phyloP scores from a whole-genome alignment of 2,797 vertebrate species.

The Eutrigla gurnardus region DNA sequence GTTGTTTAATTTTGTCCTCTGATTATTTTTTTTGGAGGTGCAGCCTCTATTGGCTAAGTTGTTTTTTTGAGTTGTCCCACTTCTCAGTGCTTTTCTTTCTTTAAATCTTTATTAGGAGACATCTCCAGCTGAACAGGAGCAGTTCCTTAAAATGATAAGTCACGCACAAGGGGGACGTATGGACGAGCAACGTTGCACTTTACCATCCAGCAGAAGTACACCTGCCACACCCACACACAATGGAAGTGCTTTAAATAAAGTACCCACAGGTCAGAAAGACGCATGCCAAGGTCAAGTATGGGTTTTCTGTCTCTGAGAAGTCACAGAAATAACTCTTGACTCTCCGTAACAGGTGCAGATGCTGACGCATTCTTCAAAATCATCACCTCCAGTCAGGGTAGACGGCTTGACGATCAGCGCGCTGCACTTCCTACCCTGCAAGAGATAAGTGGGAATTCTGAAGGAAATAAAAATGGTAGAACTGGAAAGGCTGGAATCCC shows the following conservation, averaged over 20 bases:
- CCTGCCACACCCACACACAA: slow-evolving; percentile 55
- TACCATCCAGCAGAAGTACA: slow-evolving; percentile 72
- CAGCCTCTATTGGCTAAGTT: not conserved
- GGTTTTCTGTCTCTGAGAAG: slow-evolving; percentile 17
- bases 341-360: slow-evolving; percentile 58
- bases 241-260: slow-evolving; percentile 58
- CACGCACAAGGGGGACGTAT: slow-evolving; percentile 72
- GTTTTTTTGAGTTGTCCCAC: not conserved
- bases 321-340: slow-evolving; percentile 38
- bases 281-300: slow-evolving; percentile 28
- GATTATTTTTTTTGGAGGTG: not conserved
- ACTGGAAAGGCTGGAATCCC: slow-evolving; percentile 28
- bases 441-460: slow-evolving; percentile 49
- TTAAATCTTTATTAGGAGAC: slow-evolving; percentile 40
- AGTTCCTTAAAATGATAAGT: slow-evolving; percentile 71
- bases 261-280: slow-evolving; percentile 59
- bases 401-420: slow-evolving; percentile 64
- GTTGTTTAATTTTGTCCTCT: not conserved
- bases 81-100: slow-evolving; percentile 15
- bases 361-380: slow-evolving; percentile 63
- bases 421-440: slow-evolving; percentile 54
- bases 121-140: slow-evolving; percentile 52
- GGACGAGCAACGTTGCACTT: slow-evolving; percentile 76
- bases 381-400: slow-evolving; percentile 57
- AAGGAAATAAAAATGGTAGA: slow-evolving; percentile 33